These are phyloP conservation scores for Mellilla xanthometata DNA, from an alignment of 2,888 invertebrate genomes.

Conservation along the genomic window DNA sequence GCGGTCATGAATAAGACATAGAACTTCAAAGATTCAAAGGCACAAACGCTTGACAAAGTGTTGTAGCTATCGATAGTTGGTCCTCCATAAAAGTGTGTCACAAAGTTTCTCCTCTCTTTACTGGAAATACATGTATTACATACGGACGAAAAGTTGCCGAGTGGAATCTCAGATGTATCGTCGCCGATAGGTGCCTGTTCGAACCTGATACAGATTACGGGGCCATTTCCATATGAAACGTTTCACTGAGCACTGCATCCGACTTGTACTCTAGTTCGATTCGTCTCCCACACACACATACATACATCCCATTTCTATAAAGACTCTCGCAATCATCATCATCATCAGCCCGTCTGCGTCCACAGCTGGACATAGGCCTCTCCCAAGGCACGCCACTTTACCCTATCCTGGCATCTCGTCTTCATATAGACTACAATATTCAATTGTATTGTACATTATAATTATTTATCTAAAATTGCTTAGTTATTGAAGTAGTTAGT, in stretches of 20 bases:
- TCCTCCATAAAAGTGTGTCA: constrained; percentile 44
- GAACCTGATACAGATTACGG: constrained; percentile 69
- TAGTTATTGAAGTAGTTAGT: too few species aligned
- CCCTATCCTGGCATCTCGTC: too few species aligned
- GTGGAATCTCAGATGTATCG: constrained; percentile 57
- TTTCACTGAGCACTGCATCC: constrained; percentile 69
- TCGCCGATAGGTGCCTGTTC: constrained; percentile 65
- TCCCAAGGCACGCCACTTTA: too few species aligned
- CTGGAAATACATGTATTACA: constrained; percentile 47
- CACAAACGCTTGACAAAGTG: constrained; percentile 35
- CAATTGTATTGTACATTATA: too few species aligned
- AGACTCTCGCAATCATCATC: too few species aligned
- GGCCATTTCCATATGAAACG: constrained; percentile 77
- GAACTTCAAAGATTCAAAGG: constrained; percentile 31
- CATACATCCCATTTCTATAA: too few species aligned
- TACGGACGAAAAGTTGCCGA: constrained; percentile 52
- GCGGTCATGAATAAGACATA: constrained; percentile 32
- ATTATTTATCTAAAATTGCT: too few species aligned
- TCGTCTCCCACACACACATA: too few species aligned
- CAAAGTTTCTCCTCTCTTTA: constrained; percentile 48
- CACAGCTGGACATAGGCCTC: too few species aligned
- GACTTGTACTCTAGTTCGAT: constrained; percentile 63
- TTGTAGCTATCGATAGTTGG: constrained; percentile 38
- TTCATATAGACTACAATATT: too few species aligned
- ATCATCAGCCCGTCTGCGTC: too few species aligned